Conservation (phyloP, 2,797 vertebrate species). For the Knipowitschia caucasica region DNA sequence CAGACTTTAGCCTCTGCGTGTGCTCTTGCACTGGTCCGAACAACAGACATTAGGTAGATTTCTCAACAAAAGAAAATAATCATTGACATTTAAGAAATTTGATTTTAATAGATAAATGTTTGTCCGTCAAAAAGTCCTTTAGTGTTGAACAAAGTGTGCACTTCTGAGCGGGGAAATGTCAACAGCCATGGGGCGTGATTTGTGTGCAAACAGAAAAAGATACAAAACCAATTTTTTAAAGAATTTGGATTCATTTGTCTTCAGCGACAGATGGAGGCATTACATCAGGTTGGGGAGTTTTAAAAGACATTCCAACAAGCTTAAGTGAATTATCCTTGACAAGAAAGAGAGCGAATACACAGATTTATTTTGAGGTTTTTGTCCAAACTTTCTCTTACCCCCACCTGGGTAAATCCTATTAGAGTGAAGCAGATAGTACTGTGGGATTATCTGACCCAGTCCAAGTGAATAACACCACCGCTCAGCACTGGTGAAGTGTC, state of each 20-base stretch:
- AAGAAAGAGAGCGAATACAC: slow-evolving; percentile 30
- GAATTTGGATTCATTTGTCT: slow-evolving; percentile 38
- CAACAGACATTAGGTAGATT: too few relatives aligned
- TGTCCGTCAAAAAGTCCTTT: too few relatives aligned
- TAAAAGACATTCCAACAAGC: slow-evolving; percentile 52
- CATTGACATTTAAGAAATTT: too few relatives aligned
- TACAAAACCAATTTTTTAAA: not conserved
- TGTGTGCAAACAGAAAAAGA: not conserved
- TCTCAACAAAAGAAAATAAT: too few relatives aligned
- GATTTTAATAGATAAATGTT: too few relatives aligned
- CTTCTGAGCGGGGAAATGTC: too few relatives aligned
- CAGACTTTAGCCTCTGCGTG: too few relatives aligned
- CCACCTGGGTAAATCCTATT: slow-evolving; percentile 50
- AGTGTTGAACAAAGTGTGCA: too few relatives aligned
- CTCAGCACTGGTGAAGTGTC: not conserved
- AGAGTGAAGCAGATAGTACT: slow-evolving; percentile 21
- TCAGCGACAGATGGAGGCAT: slow-evolving; percentile 46
- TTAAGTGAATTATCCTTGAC: slow-evolving; percentile 52
- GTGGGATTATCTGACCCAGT: slow-evolving; percentile 39
- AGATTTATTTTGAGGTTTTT: slow-evolving; percentile 37
- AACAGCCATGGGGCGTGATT: too few relatives aligned
- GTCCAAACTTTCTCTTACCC: slow-evolving; percentile 11
- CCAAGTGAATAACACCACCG: slow-evolving; percentile 25
- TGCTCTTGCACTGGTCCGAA: too few relatives aligned
- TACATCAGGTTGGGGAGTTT: slow-evolving; percentile 39